Evolutionary conservation across 2,797 vertebrate genomes (phyloP), one percentile per base, ranked within the genome.

Genomic region (Odontamblyopus lacepedii): DNA sequence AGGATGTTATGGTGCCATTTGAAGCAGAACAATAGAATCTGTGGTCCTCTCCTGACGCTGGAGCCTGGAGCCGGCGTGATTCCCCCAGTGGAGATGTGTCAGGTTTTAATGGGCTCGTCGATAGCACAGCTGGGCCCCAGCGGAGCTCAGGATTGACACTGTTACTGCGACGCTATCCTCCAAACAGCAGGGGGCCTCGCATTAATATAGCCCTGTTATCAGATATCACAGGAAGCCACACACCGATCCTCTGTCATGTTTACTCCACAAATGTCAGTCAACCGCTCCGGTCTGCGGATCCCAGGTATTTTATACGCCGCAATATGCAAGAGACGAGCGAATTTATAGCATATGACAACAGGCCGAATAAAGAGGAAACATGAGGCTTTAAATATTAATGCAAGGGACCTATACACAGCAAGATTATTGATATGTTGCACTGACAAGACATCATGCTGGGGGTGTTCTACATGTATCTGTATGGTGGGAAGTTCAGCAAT

Each of bases 31-130:
- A 19, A 76, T 83, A 78, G 81, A 85, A 87, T 87, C 82, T 83
- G 75, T 76, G 30, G 77, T 80, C 75, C 68, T 77, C 85, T 81
- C 84, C 83, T 73, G 76, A 87, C 55, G 88, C 88, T 84, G 81
- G 86, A 74, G 78, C 76, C 79, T 30, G 80, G 78, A 79, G 87
- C 90, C 82, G 67, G 78, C 78, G 86, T 85, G 86, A 88, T 87
- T 90, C 90, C 89, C 94, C 71, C 69, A 30, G 87, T 63, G 77
- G 81, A 78, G 82, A 91, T 87, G 89, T 92, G 88, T 92, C 86
- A 90, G 83, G 74, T 83, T 85, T 87, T 89, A 90, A 91, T 91
- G 84, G 87, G 78, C 79, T 79, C 81, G 91, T 88, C 88, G 88
- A 91, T 91, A 84, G 78, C 87, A 86, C 80, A 74, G 77, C 55